Evolutionary conservation across 2,113 vertebrate species (phyloP).

Genomic region (Melierax canorus): DNA sequence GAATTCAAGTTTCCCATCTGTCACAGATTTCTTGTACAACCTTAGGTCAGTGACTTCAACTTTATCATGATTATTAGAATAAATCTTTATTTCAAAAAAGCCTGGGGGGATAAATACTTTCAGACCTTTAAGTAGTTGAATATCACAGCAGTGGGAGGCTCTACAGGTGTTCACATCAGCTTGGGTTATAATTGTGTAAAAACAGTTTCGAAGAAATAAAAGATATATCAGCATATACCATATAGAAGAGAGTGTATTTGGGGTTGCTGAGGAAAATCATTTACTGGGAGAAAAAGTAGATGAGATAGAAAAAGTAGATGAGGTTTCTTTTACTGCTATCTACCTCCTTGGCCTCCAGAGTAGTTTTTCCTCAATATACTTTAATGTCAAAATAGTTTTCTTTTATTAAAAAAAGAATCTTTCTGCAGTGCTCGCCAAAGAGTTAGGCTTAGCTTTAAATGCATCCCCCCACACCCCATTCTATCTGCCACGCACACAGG

Average conservation of each 20-base stretch:
- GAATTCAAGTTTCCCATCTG: not conserved
- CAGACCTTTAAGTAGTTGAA: not conserved
- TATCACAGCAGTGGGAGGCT: not conserved
- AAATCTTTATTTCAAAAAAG: not conserved
- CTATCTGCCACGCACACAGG: not conserved
- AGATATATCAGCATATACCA: not conserved
- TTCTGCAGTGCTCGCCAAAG: not conserved
- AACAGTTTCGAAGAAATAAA: not conserved
- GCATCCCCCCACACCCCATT: not conserved
- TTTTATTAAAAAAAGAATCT: not conserved
- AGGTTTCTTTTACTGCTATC: not conserved
- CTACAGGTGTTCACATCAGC: not conserved
- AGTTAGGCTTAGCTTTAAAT: not conserved
- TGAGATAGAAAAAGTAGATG: not conserved
- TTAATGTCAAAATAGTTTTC: not conserved
- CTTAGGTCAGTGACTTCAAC: not conserved
- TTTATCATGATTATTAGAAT: not conserved
- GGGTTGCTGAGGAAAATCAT: not conserved
- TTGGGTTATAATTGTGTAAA: not conserved
- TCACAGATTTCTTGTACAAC: not conserved
- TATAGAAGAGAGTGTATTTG: not conserved
- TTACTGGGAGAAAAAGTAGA: not conserved
- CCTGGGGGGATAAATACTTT: not conserved
- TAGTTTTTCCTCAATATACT: not conserved
- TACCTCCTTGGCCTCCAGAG: not conserved